Evolutionary conservation across 2,797 vertebrate genomes (phyloP).

Genomic region (Sebastes oblongus): DNA sequence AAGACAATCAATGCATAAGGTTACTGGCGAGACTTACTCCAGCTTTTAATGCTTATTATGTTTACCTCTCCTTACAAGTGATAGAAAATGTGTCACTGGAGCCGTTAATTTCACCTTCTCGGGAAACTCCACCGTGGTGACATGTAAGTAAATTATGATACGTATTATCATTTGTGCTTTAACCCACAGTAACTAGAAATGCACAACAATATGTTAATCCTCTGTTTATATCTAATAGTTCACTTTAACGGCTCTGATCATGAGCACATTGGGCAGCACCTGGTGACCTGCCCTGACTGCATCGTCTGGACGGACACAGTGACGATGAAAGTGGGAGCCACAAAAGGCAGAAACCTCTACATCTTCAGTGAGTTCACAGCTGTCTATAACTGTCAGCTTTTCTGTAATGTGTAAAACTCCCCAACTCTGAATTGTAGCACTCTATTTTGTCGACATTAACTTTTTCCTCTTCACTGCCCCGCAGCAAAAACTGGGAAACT

Average conservation of each 20-base stretch:
- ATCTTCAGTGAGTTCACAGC: slow-evolving; percentile 55
- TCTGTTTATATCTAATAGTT: slow-evolving; percentile 27
- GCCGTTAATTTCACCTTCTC: not conserved
- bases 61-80: not conserved
- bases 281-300: slow-evolving; percentile 55
- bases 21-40: not conserved
- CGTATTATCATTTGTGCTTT: not conserved
- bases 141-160: slow-evolving; percentile 32
- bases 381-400: not conserved
- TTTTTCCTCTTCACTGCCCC: not conserved
- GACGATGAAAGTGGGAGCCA: fast-evolving
- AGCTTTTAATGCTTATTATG: not conserved
- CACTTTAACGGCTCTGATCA: not conserved
- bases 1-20: not conserved
- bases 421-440: not conserved
- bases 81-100: slow-evolving; percentile 19
- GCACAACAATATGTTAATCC: not conserved
- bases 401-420: not conserved
- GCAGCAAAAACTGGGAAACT: slow-evolving; percentile 49
- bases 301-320: slow-evolving; percentile 32
- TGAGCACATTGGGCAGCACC: not conserved
- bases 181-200: not conserved
- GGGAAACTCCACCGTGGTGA: not conserved
- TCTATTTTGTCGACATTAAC: not conserved
- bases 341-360: slow-evolving; percentile 13